Percentiles rank a stretch among this genome's conserved stretches.
These are phyloP conservation scores for Siderastrea siderea DNA, from an alignment of 92 coral and sea anemone species.

Conservation along the genomic window DNA sequence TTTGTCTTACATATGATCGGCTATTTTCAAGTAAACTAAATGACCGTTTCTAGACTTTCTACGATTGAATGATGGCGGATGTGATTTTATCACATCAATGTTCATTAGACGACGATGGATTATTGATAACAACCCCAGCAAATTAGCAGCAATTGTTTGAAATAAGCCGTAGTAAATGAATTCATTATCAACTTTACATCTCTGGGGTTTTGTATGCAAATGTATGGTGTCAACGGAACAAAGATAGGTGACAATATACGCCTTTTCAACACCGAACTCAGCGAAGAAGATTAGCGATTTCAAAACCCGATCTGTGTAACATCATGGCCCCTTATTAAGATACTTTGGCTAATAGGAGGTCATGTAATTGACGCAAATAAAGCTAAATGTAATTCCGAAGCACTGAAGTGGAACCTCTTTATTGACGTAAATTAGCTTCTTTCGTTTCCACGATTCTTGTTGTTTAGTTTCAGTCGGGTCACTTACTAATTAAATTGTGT, in stretches of 20 bases:
- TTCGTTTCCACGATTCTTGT: not conserved
- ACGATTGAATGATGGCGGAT: too few relatives aligned
- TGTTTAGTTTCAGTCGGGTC: not conserved
- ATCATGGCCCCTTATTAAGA: too few relatives aligned
- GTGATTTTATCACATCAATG: too few relatives aligned
- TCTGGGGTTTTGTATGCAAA: not conserved
- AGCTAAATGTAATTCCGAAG: not conserved
- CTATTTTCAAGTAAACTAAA: too few relatives aligned
- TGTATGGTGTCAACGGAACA: not conserved
- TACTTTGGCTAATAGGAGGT: not conserved
- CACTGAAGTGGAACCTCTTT: conserved; percentile 7
- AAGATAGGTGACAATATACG: not conserved
- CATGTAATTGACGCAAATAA: not conserved
- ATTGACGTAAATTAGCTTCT: conserved; percentile 11
- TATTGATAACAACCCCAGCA: too few relatives aligned
- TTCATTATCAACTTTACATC: too few relatives aligned
- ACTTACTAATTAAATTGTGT: not conserved
- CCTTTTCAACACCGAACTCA: not conserved
- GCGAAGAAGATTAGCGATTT: not conserved
- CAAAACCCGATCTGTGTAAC: too few relatives aligned
- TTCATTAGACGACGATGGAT: too few relatives aligned
- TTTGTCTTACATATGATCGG: too few relatives aligned
- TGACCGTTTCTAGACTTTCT: too few relatives aligned
- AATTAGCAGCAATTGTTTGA: too few relatives aligned
- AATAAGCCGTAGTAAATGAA: too few relatives aligned